Evolutionary conservation across 2,113 vertebrate genomes (phyloP).

Genomic region (Arenaria interpres): DNA sequence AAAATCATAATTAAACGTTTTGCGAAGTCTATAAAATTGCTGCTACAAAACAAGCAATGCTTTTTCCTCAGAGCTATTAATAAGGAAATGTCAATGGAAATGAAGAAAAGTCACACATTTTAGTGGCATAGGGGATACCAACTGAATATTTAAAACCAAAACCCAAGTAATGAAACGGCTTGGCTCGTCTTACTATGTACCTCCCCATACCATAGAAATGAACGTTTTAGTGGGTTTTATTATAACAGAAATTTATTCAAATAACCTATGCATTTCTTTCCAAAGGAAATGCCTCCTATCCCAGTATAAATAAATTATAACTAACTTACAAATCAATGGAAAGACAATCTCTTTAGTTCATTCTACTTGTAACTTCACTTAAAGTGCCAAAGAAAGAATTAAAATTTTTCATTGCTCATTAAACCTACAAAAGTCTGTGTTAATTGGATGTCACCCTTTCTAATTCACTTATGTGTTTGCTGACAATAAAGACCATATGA

Average conservation of each 20-base stretch:
- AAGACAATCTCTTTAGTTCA: constrained; percentile 51
- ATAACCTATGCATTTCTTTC: constrained; percentile 12
- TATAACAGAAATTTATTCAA: constrained; percentile 42
- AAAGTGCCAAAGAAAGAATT: constrained; percentile 67
- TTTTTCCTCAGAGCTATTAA: not conserved
- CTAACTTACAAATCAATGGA: constrained; percentile 68
- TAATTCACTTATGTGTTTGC: constrained; percentile 66
- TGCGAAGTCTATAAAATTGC: not conserved
- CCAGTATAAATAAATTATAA: constrained; percentile 47
- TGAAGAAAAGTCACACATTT: not conserved
- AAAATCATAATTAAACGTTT: constrained; percentile 40
- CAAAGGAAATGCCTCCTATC: constrained; percentile 34
- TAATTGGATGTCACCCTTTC: constrained; percentile 75
- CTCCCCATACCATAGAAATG: not conserved
- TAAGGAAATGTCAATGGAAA: not conserved
- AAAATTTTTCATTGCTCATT: constrained; percentile 78
- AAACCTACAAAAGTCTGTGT: constrained; percentile 71
- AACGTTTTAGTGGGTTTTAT: constrained; percentile 43
- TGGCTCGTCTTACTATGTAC: not conserved
- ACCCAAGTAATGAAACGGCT: not conserved
- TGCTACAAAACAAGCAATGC: not conserved
- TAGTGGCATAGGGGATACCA: not conserved
- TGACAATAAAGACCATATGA: constrained; percentile 52
- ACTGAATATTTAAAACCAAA: constrained; percentile 19
- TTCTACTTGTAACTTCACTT: constrained; percentile 64